Base-by-base conservation (phyloP, 2,113 vertebrate genomes). In the Callithrix jacchus region DNA sequence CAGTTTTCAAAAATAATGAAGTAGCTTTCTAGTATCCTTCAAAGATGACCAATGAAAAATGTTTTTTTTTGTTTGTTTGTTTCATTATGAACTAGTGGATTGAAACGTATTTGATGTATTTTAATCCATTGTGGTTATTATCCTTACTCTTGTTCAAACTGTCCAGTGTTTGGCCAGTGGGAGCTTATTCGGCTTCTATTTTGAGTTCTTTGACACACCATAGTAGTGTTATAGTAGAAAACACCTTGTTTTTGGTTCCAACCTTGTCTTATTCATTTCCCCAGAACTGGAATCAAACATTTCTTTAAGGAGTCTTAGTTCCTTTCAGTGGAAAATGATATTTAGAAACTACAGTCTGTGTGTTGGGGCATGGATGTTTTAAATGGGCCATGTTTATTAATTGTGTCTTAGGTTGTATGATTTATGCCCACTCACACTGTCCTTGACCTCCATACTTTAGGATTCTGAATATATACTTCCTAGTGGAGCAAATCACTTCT, bases 21-120 rank as follows among this genome's bases (percentile, higher is more conserved):
- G 10, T 73, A 7, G 56, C 81, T 96, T 95, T 11, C 71, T 93
- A 61, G 30, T 37, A 52, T 86, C 52, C 20, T 94, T 12, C 74
- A 85, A 54, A 89, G 14, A 80, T 94, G 40, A 80, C 25, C 25
- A 80, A 30, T 81, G n/a, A 93, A 42, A 80, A 8, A 6, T 42
- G 58, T 68, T 49, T n/a, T 27, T 42, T 81, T 5, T 73, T 66
- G 73, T 95, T 93, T 87, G 94, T 93, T 83, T 80, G 52, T 94
- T 94, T 96, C 37, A 89, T 89, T 91, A 73, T 37, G 23, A 93
- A 91, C 32, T 95, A 27, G 23, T 35, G 32, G 58, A 93, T 88
- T 94, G 95, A 94, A 96, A 74, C 2, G 47, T 84, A 54, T 35
- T 93, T 89, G 30, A 68, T 93, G 11, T 91, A 13, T 93, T 93